Evolutionary conservation across 2,888 invertebrate species (phyloP), one percentile per base, ranked within the genome.

Genomic region (Pollenia angustigena): DNA sequence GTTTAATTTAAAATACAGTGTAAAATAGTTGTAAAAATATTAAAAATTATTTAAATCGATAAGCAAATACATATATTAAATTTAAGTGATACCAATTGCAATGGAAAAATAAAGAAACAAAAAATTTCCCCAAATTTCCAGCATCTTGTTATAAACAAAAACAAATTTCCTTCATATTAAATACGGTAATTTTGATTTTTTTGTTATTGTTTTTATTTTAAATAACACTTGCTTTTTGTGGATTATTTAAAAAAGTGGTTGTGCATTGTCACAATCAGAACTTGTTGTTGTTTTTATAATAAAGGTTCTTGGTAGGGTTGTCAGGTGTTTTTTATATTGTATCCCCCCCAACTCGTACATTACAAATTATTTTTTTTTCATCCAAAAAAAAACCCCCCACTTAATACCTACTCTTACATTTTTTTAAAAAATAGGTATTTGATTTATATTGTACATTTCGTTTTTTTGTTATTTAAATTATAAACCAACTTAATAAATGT

Each of bases 161-260:
- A 48, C 12, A 69, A 50, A 14, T 40, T 66, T 32, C 16, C 58
- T 52, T 66, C 14, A 16, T 74, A 66, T 48, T 72, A 11, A 58
- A 68, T 62, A 85, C 68, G 79, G 79, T 85, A 79, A 84, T 79
- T 74, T 40, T 40, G 3, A 9, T 54, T 7, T 58, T n/a, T 6
- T 50, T 46, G 1, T 60, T 81, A 7, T 76, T 68, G 1, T 60
- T 54, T 14, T 60, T 82, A 44, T 66, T 72, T 69, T 79, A 14
- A 50, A 23, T 50, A 42, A 40, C 78, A 83, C 78, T 79, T 79
- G 50, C 48, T 79, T 60, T 68, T 11, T 10, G 14, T 68, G 42
- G 48, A 56, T 56, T 18, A 32, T 18, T 42, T 40, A 48, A 42
- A 42, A 32, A 42, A 16, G 56, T 69, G 2, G 9, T 40, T 62